Evolutionary conservation across 2,888 invertebrate genomes (phyloP), one percentile per base, ranked within the genome.

Genomic region (Allolobophora icterica): DNA sequence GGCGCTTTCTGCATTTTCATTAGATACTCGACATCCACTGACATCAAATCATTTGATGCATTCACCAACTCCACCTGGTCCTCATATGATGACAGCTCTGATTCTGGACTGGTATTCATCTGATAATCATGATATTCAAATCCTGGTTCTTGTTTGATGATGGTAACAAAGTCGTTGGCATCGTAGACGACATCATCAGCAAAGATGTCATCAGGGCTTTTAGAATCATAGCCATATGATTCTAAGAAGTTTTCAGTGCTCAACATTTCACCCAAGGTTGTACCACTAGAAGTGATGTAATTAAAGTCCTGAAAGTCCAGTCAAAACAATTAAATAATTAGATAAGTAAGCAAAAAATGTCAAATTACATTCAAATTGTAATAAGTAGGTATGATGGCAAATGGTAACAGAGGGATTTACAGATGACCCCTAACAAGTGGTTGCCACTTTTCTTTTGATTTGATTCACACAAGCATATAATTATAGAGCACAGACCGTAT

Each of bases 201-300:
- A 71, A 71, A 71, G n/a, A 71, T 71, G 71, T n/a, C 71, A n/a
- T 71, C n/a, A 11, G 71, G 71, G n/a, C 71, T 71, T 71, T 71
- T 71, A 71, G 71, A 71, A n/a, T 71, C 71, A 13, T 71, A 71
- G 71, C 71, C 71, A n/a, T 71, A 71, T 1, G 71, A 71, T 71
- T 71, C 71, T n/a, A 71, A 71, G 71, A 71, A 71, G 71, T 71
- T 71, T n/a, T 71, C 71, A n/a, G 71, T 71, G 11, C 71, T 71
- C n/a, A 71, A 71, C 71, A 71, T 71, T 71, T 71, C 71, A 71
- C 71, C 71, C 71, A 71, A 71, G 71, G 71, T 71, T 71, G 71
- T 71, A 71, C 71, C 71, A 71, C 71, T 71, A n/a, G 71, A 71
- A 4, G 71, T n/a, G n/a, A 71, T 71, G 71, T 71, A 71, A 71